Base-by-base conservation (phyloP, 2,888 invertebrate genomes). In the Alloscopus bannaensis region DNA sequence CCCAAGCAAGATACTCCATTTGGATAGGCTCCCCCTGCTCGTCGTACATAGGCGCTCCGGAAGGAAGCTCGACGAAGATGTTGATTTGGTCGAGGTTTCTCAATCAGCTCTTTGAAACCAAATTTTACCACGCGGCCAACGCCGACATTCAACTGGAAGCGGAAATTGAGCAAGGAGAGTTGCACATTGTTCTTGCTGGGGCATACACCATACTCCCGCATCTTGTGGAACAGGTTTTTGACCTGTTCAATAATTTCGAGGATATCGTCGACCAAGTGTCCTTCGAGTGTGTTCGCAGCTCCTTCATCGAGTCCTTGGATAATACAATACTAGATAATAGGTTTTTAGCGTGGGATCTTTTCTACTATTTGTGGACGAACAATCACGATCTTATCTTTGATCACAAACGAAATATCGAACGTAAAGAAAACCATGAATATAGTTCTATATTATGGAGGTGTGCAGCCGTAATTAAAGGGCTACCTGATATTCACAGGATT, bases 361-460 rank as follows among this genome's bases (percentile, higher is more conserved):
- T 72, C 16, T 72, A 79, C 45, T 79, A 72, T 45, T 28, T 79
- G 2, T 79, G 79, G 79, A 64, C 79, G 6, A 79, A 71, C n/a
- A 65, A 72, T 20, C 70, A 79, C 24, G 57, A 71, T 0, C 52
- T 72, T 6, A 72, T 71, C 13, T 59, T 64, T 22, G 79, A 79
- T 24, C 71, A 72, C 40, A 79, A 57, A 42, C 36, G 50, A 13
- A 31, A 79, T 26, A 52, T 60, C 4, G 71, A 79, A 52, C 16
- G 79, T 68, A 50, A 24, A 40, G 18, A 24, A n/a, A 28, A 18
- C 22, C 20, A 16, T 13, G 8, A 13, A 26, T 22, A 6, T 28
- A 11, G 22, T 60, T 71, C 4, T 60, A n/a, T n/a, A n/a, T n/a
- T n/a, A n/a, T n/a, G n/a, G n/a, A n/a, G n/a, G n/a, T n/a, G n/a